A percentile compares a stretch with the other conserved stretches of the same genome.
Conservation (phyloP, 1,140 invertebrate genomes). For the Prorops nasuta region DNA sequence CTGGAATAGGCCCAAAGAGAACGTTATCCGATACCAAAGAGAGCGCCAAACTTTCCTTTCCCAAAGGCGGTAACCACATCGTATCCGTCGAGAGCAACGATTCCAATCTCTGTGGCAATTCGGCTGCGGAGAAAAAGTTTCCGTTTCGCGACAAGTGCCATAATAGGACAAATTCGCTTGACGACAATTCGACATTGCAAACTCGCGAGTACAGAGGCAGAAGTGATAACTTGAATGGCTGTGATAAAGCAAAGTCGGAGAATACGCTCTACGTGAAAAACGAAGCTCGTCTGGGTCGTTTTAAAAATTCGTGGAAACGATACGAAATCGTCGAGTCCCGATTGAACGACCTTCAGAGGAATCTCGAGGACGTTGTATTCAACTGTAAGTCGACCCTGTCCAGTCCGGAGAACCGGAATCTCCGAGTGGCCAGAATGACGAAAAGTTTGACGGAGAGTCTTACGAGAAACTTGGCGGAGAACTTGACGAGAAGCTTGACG, state of each 20-base stretch:
- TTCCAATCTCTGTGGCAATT: constrained; percentile 31
- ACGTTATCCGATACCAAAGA: no score
- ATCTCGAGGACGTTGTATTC: constrained; percentile 26
- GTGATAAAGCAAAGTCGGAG: constrained; percentile 30
- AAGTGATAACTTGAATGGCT: constrained; percentile 15
- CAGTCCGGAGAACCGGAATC: constrained; percentile 4
- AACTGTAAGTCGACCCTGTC: constrained; percentile 15
- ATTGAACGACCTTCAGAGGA: background rate
- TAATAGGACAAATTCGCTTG: constrained; percentile 32
- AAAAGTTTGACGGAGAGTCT: constrained; percentile 10
- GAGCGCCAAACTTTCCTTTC: no score
- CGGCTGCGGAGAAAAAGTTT: constrained; percentile 23
- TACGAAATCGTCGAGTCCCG: background rate
- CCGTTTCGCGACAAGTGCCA: constrained; percentile 22
- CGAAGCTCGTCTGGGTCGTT: no score
- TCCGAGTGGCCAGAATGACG: background rate
- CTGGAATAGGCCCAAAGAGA: no score
- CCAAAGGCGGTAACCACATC: constrained; percentile 7
- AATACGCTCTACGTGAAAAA: constrained; percentile 20
- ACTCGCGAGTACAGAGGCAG: constrained; percentile 7
- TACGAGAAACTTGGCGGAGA: constrained; percentile 9
- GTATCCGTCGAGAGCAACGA: constrained; percentile 22
- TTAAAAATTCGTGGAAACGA: background rate
- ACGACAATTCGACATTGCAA: constrained; percentile 33
- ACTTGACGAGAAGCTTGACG: no score